Evolutionary conservation across 1,140 invertebrate species (phyloP), one percentile per base, ranked within the genome.

Genomic region (Holcopasites calliopsidis): DNA sequence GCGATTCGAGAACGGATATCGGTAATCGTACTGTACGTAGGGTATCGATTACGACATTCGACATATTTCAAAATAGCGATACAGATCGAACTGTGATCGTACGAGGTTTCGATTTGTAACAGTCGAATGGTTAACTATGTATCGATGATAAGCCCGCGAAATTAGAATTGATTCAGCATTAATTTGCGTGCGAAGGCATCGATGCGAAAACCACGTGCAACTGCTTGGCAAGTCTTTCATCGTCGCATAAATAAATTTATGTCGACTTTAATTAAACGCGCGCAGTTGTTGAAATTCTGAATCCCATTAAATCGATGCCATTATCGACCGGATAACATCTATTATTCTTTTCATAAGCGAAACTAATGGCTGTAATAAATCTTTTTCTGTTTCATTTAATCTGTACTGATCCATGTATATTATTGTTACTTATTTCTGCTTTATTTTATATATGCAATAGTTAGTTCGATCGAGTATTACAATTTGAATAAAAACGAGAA

Each of bases 241-340:
- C n/a, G 1, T 49, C 21, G 8, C 3, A 16, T 10, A 10, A 65
- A 73, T 55, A 33, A 44, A 38, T 42, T 44, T 54, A 31, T 3
- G 1, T 65, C 50, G 8, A 23, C 0, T 42, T 44, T 23, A 44
- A 58, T 47, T 70, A 35, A 42, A 28, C 18, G 21, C 7, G 4
- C 3, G 7, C 2, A 38, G 18, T 33, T 6, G 23, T 49, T 28
- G 26, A 28, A 5, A 1, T 1, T n/a, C 28, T 54, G 10, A 23
- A 23, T 50, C 21, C 21, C 2, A 55, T 44, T 23, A 52, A 55
- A 74, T 55, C 50, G 16, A 21, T 31, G 23, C 16, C n/a, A 72
- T 72, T 64, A 72, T 62, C 23, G 13, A 50, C 33, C 44, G 33
- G 47, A 40, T 72, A 58, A 58, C 54, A 47, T 58, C 28, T 61